Percentiles rank a stretch among this genome's conserved stretches.
These are phyloP conservation scores for Percopsis transmontana DNA, from an alignment of 2,113 vertebrate genomes.

Conservation along the genomic window DNA sequence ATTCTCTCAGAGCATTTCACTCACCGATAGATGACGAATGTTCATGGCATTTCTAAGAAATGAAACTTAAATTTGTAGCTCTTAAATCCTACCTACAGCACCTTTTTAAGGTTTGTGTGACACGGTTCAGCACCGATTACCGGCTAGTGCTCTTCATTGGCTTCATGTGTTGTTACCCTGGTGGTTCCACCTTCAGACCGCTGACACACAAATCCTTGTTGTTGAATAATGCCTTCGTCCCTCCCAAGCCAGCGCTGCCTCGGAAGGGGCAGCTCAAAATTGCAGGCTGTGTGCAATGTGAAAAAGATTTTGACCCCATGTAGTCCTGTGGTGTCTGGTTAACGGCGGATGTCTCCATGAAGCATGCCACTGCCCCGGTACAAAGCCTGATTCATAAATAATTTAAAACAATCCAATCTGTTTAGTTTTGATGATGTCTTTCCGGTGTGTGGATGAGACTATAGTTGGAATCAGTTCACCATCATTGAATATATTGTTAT, in stretches of 20 bases:
- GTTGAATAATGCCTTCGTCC: constrained; percentile 28
- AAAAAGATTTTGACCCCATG: constrained; percentile 2
- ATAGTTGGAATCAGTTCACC: background rate
- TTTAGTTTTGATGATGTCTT: background rate
- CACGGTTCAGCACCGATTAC: background rate
- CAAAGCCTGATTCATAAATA: constrained; percentile 36
- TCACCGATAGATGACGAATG: too few species aligned
- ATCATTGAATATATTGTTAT: too few species aligned
- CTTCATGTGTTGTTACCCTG: constrained; percentile 18
- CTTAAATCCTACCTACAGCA: too few species aligned
- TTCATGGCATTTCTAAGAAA: too few species aligned
- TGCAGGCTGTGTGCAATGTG: constrained; percentile 7
- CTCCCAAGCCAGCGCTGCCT: constrained; percentile 22
- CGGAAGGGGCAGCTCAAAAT: constrained; percentile 20
- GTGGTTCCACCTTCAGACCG: constrained; percentile 8
- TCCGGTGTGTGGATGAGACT: background rate
- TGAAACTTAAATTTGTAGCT: too few species aligned
- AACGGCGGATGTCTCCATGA: constrained; percentile 29
- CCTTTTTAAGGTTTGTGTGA: too few species aligned
- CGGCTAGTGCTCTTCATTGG: background rate
- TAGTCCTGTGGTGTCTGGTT: constrained; percentile 14
- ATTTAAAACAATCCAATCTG: constrained; percentile 23
- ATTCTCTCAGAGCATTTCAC: too few species aligned
- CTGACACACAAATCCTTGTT: constrained; percentile 32
- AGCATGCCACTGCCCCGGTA: constrained; percentile 39